These are phyloP conservation scores for Atrina japonica DNA, from an alignment of 2,888 invertebrate species.

Conservation along the genomic window DNA sequence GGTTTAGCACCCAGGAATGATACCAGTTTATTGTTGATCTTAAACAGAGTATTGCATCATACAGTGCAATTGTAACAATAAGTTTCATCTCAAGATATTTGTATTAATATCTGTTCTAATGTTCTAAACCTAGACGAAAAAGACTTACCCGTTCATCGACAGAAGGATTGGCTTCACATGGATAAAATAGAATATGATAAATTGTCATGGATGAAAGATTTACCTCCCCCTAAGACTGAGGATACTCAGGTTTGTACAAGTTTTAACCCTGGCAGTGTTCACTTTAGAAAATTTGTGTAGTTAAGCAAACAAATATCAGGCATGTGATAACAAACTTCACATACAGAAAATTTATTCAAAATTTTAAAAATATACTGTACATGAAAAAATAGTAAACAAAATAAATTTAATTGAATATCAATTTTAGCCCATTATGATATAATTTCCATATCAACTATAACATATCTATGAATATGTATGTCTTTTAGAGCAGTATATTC, in stretches of 20 bases:
- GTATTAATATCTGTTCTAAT: too few relatives aligned
- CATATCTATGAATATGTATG: too few relatives aligned
- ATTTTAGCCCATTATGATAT: too few relatives aligned
- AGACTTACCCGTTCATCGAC: slow-evolving; percentile 76
- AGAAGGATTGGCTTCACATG: slow-evolving; percentile 90
- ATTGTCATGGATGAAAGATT: slow-evolving; percentile 92
- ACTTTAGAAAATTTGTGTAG: too few relatives aligned
- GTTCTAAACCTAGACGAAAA: slow-evolving; percentile 51
- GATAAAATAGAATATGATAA: slow-evolving; percentile 92
- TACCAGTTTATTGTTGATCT: too few relatives aligned
- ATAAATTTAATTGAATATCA: too few relatives aligned
- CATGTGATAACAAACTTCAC: background rate
- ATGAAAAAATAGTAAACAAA: too few relatives aligned
- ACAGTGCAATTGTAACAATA: background rate
- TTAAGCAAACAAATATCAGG: too few relatives aligned
- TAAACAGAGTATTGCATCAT: too few relatives aligned
- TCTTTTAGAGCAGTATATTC: too few relatives aligned
- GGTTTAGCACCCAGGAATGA: too few relatives aligned
- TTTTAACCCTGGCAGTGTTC: background rate
- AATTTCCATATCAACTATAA: too few relatives aligned
- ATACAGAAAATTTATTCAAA: background rate
- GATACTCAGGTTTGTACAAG: slow-evolving; percentile 55
- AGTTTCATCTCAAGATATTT: background rate
- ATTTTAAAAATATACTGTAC: background rate
- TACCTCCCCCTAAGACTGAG: slow-evolving; percentile 80